Evolutionary conservation across 2,797 vertebrate species (phyloP), one percentile per base, ranked within the genome.

Genomic region (Alca torda): DNA sequence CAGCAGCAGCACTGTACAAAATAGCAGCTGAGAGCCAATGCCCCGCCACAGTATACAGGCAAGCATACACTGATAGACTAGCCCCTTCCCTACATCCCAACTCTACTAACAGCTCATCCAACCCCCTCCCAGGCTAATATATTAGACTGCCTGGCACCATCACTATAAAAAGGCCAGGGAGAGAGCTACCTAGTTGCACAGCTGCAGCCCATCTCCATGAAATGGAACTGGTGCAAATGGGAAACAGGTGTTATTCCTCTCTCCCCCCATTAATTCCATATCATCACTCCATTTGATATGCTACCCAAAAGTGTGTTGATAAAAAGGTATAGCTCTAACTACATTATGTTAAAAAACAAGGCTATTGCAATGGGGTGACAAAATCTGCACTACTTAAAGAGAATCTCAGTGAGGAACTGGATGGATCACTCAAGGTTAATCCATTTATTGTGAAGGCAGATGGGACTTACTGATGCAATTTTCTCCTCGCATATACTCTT

Each of bases 41-140:
- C 2, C 24, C 13, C 13, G 13, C 51, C 1, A 15, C 4, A 4
- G 21, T 6, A 26, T 6, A 48, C 3, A 39, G 5, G 24, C 14
- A 76, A 73, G 39, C 1, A 7, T 2, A 0, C 33, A 37, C 1
- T 30, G 5, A 17, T 6, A 37, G 13, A 45, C 7, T 4, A 54
- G 11, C 7, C 35, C 30, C 30, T 69, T 54, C 15, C 31, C 35
- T 37, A 18, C 1, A 45, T 13, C 33, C n/a, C 43, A 89, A 15
- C 37, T 57, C 14, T 10, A 54, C 10, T 21, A 77, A 17, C 3
- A 76, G 4, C 31, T 82, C 54, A 15, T 26, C 37, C 18, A 75
- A 33, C 4, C 3, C 7, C 12, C 30, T 53, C 46, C 25, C 51
- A 85, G 19, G 1, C 13, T 9, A 28, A 70, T 3, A 8, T 0